Evolutionary conservation across 2,113 vertebrate species (phyloP).

Genomic region (Lagenorhynchus albirostris): DNA sequence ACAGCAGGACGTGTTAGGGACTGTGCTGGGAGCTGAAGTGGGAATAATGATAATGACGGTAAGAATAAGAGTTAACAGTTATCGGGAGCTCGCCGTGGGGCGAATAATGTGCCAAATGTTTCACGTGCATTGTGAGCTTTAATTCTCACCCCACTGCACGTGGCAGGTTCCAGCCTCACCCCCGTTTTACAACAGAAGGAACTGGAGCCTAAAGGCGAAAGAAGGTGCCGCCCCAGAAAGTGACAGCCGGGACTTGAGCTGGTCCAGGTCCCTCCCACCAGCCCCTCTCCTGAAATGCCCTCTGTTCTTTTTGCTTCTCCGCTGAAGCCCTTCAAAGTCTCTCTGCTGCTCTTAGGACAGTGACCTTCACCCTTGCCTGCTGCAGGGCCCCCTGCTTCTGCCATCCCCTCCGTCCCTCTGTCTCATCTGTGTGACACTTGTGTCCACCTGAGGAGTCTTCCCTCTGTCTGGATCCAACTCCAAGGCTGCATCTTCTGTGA

Average conservation of each 20-base stretch:
- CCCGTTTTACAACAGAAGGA: not conserved
- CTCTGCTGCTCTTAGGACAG: not conserved
- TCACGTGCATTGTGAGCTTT: not conserved
- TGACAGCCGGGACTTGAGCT: not conserved
- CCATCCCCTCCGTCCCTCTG: not conserved
- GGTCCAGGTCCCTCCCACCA: no score
- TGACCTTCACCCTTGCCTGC: not conserved
- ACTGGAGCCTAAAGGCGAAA: not conserved
- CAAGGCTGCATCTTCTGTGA: not conserved
- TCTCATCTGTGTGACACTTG: not conserved
- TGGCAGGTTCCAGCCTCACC: not conserved
- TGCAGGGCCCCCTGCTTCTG: not conserved
- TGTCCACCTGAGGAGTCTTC: not conserved
- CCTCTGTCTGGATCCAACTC: not conserved
- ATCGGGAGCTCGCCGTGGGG: rapidly evolving
- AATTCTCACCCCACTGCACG: rapidly evolving
- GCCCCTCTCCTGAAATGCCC: not conserved
- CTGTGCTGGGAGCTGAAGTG: not conserved
- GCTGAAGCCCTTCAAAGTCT: not conserved
- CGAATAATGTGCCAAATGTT: not conserved
- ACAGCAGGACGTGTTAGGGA: not conserved
- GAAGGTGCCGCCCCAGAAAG: not conserved
- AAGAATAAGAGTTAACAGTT: not conserved
- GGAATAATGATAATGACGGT: not conserved
- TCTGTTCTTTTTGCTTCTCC: not conserved